Base-by-base conservation (phyloP, 92 coral and sea anemone species). In the Anthopleura xanthogrammica region DNA sequence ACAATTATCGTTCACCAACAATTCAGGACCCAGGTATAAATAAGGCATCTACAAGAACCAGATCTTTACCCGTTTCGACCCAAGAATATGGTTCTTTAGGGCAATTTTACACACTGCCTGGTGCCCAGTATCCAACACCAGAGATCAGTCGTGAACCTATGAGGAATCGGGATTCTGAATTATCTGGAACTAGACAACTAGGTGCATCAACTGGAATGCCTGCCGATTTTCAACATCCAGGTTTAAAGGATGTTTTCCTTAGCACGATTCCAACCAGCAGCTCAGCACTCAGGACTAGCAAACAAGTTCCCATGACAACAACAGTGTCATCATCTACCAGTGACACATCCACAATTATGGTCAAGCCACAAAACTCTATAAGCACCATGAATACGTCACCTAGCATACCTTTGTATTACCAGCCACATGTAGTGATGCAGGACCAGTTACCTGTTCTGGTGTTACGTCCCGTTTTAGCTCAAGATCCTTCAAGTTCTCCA, bases 341-440 rank as follows among this genome's bases (percentile, higher is more conserved):
- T 29, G 42, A 24, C 41, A 29, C 46, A 12, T 68, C 74, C 74
- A 68, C 74, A 36, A 42, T 68, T 68, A 68, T 36, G 74, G 36
- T 68, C 74, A 68, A 68, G 42, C 74, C 74, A 23, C 74, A 68
- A 24, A 29, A 68, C 74, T 23, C 74, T 12, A 9, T 68, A 68
- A 68, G 41, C 19, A 29, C 43, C 13, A 68, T 68, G 16, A 36
- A 68, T 68, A 36, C 60, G 7, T 64, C 65, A 19, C 52, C 83
- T 7, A 80, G 83, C 43, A 60, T 80, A 12, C 83, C 83, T 13
- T 23, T 80, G 75, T 93, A 89, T 78, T 93, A 93, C 60, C 89
- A 91, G 73, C 97, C 95, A 20, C 88, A 93, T 80, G 76, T 93
- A 52, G 93, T 92, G 72, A 82, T 93, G 87, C 92, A 91, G 19